Evolutionary conservation across 2,113 vertebrate species (phyloP), one percentile per base, ranked within the genome.

Genomic region (Neoarius graeffei): DNA sequence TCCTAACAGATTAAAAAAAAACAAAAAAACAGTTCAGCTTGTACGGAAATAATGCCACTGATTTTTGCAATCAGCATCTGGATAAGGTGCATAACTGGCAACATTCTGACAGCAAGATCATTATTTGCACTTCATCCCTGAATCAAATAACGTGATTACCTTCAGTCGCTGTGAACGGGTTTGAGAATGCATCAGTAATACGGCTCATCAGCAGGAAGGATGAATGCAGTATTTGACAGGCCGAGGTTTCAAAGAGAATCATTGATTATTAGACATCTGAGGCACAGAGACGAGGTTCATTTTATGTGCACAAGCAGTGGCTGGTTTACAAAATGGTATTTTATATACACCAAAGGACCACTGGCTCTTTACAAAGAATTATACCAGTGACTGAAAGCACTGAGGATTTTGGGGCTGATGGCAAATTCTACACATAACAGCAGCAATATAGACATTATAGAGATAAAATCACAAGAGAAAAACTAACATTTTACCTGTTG

Each of bases 131-230:
- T 88, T 86, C 87, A 84, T 86, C 87, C 87, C 69, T 64, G 54
- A 86, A 90, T 90, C 89, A 90, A 90, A 89, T 89, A 86, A 85
- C 85, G 48, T 80, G 85, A 89, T 89, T 86, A 85, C 66, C 74
- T 90, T 87, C 62, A 90, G 87, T 83, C 88, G 87, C 54, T 50
- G 60, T 59, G 85, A 90, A 85, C 60, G 35, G 25, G 54, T 87
- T 60, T 42, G 57, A 89, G 82, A 88, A 85, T 84, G 76, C 83
- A 27, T 35, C 27, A 69, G 76, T 59, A 86, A 86, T 56, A 27
- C 27, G 81, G 81, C 71, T 88, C 81, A 87, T 87, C 86, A 87
- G 67, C 54, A 67, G 42, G 84, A 56, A 64, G 62, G 42, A 42
- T 62, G 27, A 83, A 87, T 56, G 11, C 0, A 11, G 27, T 66